phyloP scores from a whole-genome alignment of 2,113 vertebrate species.

The Stercorarius parasiticus region DNA sequence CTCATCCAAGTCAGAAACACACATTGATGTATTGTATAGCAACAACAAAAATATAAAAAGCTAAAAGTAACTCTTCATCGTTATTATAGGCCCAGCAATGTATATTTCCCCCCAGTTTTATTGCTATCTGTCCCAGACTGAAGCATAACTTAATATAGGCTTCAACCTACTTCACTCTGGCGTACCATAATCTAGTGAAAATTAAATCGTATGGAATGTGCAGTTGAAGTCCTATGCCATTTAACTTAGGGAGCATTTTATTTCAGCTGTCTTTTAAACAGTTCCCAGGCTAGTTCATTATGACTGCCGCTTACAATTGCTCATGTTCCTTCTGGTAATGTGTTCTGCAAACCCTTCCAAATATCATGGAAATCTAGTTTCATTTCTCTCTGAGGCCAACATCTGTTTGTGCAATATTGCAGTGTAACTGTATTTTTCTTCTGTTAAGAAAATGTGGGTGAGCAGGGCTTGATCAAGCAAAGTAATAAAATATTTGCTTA shows the following conservation, averaged over 20 bases:
- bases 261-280: conserved; percentile 53
- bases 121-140: not conserved
- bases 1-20: not conserved
- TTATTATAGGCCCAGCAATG: not conserved
- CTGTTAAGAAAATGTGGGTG: not conserved
- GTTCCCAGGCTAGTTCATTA: conserved; percentile 66
- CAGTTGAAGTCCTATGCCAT: not conserved
- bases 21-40: not conserved
- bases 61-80: not conserved
- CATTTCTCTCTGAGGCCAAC: conserved; percentile 49
- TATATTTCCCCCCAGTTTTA: not conserved
- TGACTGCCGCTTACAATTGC: not conserved
- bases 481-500: not conserved
- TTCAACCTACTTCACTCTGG: not conserved
- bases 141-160: not conserved
- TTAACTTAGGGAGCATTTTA: conserved; percentile 50
- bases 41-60: not conserved
- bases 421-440: not conserved
- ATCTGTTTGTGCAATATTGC: conserved; percentile 43
- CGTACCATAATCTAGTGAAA: not conserved
- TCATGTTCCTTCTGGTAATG: conserved; percentile 50
- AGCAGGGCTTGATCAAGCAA: not conserved
- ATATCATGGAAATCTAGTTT: conserved; percentile 44
- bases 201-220: not conserved
- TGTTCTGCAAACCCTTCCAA: conserved; percentile 15